Evolutionary conservation across 1,140 invertebrate genomes (phyloP), one percentile per base, ranked within the genome.

Genomic region (Drosophila bifasciata): DNA sequence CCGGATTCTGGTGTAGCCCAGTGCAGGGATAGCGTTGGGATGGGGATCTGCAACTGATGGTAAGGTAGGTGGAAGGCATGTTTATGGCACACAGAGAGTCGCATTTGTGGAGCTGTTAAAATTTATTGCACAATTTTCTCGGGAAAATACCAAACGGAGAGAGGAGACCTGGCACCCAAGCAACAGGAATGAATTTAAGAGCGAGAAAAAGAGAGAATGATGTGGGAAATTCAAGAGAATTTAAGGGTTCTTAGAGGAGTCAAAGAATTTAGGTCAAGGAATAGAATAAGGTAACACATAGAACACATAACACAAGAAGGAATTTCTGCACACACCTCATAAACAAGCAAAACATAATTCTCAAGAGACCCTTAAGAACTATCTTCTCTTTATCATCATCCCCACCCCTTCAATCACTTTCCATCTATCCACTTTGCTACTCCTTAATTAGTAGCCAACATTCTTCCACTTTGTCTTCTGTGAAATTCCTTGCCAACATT

Each of bases 121-220:
- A 74, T 74, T 74, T 74, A 74, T 74, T 51, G 70, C 63, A 51
- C 59, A 70, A 70, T 70, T 70, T 71, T 71, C 41, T 59, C 3
- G 40, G 40, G 8, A 21, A 71, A 63, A 49, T 53, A 39, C 68
- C 49, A 62, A 71, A 61, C 40, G 61, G 68, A 62, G 43, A 62
- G 55, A 21, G 40, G 17, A 45, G 17, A 28, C 28, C 8, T 9
- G 9, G 66, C 50, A 49, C 40, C 53, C 58, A 44, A 70, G 66
- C 67, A 70, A 70, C 53, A 70, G 53, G 52, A 70, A 70, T 51
- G 66, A 59, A 50, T 70, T 69, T 59, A 68, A 68, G 41, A 56
- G 28, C 66, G 16, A 11, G 43, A 48, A 46, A 46, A 19, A 21
- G 15, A 11, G 1, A 13, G 11, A 46, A 32, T 3, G 5, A 39